Evolutionary conservation across 1,140 invertebrate genomes (phyloP).

Genomic region (Ips nitidus): DNA sequence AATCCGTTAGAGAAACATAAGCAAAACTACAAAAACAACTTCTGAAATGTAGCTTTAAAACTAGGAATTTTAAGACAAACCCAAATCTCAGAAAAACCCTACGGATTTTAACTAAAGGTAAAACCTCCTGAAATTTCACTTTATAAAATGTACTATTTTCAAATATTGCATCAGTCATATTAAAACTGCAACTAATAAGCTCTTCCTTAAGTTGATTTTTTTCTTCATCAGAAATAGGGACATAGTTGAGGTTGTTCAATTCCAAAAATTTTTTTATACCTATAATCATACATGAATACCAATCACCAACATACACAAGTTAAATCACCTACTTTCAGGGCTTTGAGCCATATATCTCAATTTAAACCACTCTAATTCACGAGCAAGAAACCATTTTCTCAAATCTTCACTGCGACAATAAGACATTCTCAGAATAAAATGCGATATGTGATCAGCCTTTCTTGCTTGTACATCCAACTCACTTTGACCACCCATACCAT

Average conservation of each 20-base stretch:
- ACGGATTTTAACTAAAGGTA: constrained; percentile 79
- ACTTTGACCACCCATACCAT: constrained; percentile 43
- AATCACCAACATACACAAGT: not conserved
- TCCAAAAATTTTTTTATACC: constrained; percentile 68
- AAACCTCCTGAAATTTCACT: constrained; percentile 84
- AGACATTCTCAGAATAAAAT: constrained; percentile 89
- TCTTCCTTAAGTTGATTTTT: constrained; percentile 56
- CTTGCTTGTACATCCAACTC: constrained; percentile 67
- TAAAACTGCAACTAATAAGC: constrained; percentile 35
- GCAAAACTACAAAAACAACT: constrained; percentile 58
- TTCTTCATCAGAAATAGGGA: constrained; percentile 66
- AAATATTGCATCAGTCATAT: constrained; percentile 57
- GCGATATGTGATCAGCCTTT: constrained; percentile 84
- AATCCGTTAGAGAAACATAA: constrained; percentile 82
- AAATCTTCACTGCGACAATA: constrained; percentile 88
- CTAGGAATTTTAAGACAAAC: not conserved
- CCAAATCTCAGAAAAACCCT: constrained; percentile 82
- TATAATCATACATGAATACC: constrained; percentile 8
- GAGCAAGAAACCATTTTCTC: constrained; percentile 82
- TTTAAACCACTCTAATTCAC: constrained; percentile 90
- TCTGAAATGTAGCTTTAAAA: not conserved
- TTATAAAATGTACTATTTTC: constrained; percentile 73
- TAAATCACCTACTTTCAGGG: constrained; percentile 54
- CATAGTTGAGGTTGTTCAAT: constrained; percentile 60
- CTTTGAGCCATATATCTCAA: constrained; percentile 73